Base-by-base conservation (phyloP, 2,797 vertebrate genomes). In the Apogon talboti region DNA sequence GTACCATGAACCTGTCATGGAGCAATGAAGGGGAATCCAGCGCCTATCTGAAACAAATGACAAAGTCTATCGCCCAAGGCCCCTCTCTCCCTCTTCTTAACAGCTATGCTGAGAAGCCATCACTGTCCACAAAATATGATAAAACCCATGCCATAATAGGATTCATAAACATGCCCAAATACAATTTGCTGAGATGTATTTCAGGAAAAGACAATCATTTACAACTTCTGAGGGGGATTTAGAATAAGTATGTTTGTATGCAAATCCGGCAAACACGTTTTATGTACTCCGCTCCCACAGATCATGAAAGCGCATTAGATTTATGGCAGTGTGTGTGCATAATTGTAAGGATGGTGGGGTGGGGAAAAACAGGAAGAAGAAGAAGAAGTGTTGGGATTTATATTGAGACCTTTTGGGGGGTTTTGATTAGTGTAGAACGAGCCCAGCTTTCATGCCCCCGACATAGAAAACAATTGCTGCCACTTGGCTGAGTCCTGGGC, bases 161-260 rank as follows among this genome's bases (percentile, higher is more conserved):
- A 98, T 97, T 97, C 95, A 95, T 94, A 95, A 94, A 97, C 95
- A 91, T 95, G 95, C 95, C 94, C 92, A 97, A 96, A 97, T 96
- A 94, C 93, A 96, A 98, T 97, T 96, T 97, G 95, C 95, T 95
- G 94, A 97, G 95, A 97, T 97, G 95, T 94, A 96, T 96, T 96
- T 96, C 92, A 93, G 91, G 95, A 94, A 93, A 96, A 96, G 95
- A 98, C 96, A 97, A 96, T 95, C 93, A 96, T 95, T 97, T 96
- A 96, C 93, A 95, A 97, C 95, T 97, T 96, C 92, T 94, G 93
- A 95, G 95, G 95, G 95, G 92, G 44, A 94, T 93, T 94, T 94
- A 94, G 93, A 96, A 95, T 96, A 96, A 95, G 95, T 94, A 92
- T 92, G 91, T 92, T 95, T 96, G 90, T 95, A 94, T 94, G 92